A percentile compares a stretch with the other conserved stretches of the same genome.
Conservation (phyloP, 2,113 vertebrate species). For the Condylura cristata region DNA sequence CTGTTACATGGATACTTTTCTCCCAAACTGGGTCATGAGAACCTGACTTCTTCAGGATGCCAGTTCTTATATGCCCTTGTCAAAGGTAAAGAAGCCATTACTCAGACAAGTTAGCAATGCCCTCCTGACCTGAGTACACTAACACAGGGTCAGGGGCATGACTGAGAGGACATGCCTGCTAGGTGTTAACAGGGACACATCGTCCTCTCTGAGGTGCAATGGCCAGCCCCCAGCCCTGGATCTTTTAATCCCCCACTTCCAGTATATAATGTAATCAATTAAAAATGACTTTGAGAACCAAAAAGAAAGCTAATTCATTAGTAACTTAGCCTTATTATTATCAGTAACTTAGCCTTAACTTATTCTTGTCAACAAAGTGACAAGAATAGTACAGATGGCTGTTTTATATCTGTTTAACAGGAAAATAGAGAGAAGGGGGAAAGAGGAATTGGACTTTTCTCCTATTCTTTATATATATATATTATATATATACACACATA, state of each 20-base stretch:
- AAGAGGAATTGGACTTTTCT: background rate
- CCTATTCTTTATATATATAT: background rate
- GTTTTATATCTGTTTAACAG: constrained; percentile 22
- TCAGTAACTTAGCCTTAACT: constrained; percentile 13
- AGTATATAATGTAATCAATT: background rate
- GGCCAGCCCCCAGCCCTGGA: background rate
- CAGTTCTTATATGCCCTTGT: background rate
- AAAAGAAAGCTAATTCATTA: constrained; percentile 39
- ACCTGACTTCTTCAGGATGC: background rate
- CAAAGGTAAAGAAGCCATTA: constrained; percentile 12
- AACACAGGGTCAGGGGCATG: background rate
- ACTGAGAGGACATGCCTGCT: background rate
- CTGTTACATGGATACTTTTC: background rate
- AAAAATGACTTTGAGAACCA: constrained; percentile 28
- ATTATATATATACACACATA: too few species aligned
- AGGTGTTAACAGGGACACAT: background rate
- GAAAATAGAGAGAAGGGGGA: background rate
- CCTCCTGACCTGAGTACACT: background rate
- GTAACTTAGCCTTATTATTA: background rate
- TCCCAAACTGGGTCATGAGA: background rate
- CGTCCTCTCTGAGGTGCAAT: background rate
- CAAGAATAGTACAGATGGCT: constrained; percentile 16
- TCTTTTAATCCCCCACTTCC: background rate
- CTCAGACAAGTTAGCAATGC: background rate
- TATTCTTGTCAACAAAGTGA: constrained; percentile 39